These are phyloP conservation scores for Nothocercus julius DNA, from an alignment of 2,113 vertebrate genomes.

Conservation along the genomic window DNA sequence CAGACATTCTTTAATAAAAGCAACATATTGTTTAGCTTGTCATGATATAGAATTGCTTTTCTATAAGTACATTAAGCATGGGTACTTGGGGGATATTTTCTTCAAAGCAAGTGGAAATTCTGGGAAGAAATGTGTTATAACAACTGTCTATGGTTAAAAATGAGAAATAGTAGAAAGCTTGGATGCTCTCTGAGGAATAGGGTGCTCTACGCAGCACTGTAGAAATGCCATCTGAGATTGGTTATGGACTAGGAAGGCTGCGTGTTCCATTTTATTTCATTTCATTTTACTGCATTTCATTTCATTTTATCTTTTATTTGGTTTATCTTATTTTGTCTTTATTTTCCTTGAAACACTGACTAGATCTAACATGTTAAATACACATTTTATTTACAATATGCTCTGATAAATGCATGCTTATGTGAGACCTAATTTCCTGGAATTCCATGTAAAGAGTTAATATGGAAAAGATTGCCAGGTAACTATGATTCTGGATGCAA, in stretches of 20 bases:
- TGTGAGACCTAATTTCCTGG: background rate
- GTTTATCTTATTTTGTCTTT: background rate
- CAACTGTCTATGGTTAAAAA: constrained; percentile 43
- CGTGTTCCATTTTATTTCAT: background rate
- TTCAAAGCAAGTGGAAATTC: constrained; percentile 85
- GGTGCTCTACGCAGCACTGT: constrained; percentile 17
- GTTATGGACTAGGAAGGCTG: constrained; percentile 4
- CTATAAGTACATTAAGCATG: constrained; percentile 80
- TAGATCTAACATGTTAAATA: background rate
- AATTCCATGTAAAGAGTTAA: background rate
- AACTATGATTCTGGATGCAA: background rate
- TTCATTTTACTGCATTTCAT: constrained; percentile 7
- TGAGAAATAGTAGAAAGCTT: constrained; percentile 23
- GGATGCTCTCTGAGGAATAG: constrained; percentile 22
- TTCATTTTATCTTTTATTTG: background rate
- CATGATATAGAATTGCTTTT: constrained; percentile 60
- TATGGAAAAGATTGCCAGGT: background rate
- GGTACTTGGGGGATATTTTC: constrained; percentile 80
- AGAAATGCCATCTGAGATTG: constrained; percentile 18
- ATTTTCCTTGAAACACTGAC: background rate
- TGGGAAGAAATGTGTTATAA: constrained; percentile 58
- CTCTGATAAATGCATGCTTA: background rate
- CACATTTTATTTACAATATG: background rate
- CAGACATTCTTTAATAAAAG: constrained; percentile 59
- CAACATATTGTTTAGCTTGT: constrained; percentile 58